Evolutionary conservation across 2,113 vertebrate genomes (phyloP).

Genomic region (Pelusios castaneus): DNA sequence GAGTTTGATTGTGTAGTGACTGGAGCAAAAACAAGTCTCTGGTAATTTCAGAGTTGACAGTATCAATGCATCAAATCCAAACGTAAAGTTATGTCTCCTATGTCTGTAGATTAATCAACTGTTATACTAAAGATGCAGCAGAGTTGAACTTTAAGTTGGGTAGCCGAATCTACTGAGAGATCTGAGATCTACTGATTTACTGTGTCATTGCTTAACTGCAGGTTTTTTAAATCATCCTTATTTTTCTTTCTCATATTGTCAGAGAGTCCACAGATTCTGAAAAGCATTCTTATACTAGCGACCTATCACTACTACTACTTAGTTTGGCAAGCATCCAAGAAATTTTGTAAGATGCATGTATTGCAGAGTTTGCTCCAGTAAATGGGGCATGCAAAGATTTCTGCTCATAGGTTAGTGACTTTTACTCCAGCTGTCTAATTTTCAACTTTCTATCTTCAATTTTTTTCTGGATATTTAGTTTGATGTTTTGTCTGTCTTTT

Average conservation of each 20-base stretch:
- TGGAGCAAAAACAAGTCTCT: background rate
- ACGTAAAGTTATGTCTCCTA: background rate
- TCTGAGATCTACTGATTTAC: background rate
- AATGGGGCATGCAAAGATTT: background rate
- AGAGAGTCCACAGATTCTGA: background rate
- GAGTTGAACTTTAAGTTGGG: background rate
- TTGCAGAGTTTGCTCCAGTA: background rate
- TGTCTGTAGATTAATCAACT: background rate
- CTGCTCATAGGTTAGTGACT: background rate
- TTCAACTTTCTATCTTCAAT: background rate
- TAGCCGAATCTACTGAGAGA: background rate
- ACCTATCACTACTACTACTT: background rate
- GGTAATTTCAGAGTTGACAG: background rate
- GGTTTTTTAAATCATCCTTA: background rate
- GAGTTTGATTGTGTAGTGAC: background rate
- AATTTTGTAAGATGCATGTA: background rate
- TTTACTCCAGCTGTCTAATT: background rate
- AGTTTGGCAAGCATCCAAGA: background rate
- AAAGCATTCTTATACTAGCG: background rate
- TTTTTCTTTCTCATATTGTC: background rate
- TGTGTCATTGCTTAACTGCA: background rate
- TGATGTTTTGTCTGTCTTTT: background rate
- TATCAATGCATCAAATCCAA: background rate
- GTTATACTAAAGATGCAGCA: background rate
- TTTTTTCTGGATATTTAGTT: background rate